phyloP scores from a whole-genome alignment of 2,113 vertebrate species.

The Cairina moschata region DNA sequence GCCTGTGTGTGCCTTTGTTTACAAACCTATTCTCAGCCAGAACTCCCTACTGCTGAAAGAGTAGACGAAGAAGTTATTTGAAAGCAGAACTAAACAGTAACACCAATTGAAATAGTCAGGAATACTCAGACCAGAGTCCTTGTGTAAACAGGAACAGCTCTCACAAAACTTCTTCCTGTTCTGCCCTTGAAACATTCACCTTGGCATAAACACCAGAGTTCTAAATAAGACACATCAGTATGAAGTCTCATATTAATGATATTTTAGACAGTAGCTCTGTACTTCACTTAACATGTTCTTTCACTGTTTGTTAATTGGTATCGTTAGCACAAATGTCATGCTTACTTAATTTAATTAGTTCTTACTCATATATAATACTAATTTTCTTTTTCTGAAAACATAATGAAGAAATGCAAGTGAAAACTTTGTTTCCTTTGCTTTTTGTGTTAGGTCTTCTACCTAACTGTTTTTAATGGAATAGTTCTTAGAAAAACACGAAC shows the following conservation, averaged over 20 bases:
- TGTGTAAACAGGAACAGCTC: neutral
- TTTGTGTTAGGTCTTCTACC: neutral
- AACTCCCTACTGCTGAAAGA: neutral
- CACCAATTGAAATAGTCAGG: neutral
- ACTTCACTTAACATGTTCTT: constrained; percentile 27
- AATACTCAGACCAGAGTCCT: neutral
- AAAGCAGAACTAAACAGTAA: neutral
- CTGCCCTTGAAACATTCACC: neutral
- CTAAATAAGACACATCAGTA: neutral
- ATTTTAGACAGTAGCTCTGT: constrained; percentile 28
- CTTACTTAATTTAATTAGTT: constrained; percentile 64
- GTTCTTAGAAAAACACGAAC: neutral
- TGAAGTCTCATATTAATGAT: neutral
- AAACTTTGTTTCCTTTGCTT: neutral
- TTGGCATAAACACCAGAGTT: neutral
- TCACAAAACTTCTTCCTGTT: neutral
- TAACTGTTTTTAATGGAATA: neutral
- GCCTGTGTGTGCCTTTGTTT: no score
- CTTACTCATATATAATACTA: constrained; percentile 24
- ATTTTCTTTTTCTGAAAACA: constrained; percentile 16
- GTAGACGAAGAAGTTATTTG: neutral
- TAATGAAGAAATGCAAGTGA: neutral
- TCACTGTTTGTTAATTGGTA: constrained; percentile 37
- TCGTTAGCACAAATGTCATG: constrained; percentile 56
- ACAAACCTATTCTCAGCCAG: neutral